phyloP scores from a whole-genome alignment of 2,888 invertebrate genomes.

The Pegoplata infirma region DNA sequence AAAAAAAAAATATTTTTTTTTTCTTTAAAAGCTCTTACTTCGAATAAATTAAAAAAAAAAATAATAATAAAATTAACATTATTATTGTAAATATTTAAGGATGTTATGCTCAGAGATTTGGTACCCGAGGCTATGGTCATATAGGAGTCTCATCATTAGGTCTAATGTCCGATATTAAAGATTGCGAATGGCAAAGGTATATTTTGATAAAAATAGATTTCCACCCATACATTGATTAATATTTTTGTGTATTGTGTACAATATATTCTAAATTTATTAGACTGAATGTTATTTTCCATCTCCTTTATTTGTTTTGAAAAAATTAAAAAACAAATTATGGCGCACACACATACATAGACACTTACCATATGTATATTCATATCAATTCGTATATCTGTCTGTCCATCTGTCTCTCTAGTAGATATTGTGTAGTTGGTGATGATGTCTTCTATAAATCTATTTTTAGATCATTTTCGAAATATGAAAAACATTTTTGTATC shows the following conservation, averaged over 20 bases:
- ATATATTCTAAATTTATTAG: too few relatives aligned
- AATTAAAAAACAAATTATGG: too few relatives aligned
- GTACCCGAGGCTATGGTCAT: slow-evolving; percentile 95
- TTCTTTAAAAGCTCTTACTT: background rate
- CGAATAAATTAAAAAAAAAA: background rate
- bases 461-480: slow-evolving; percentile 6
- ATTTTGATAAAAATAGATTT: slow-evolving; percentile 2
- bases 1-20: background rate
- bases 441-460: slow-evolving; percentile 27
- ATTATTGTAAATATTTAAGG: slow-evolving; percentile 79
- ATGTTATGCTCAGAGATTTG: slow-evolving; percentile 97
- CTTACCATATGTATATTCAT: background rate
- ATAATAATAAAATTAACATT: background rate
- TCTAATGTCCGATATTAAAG: slow-evolving; percentile 90
- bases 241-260: background rate
- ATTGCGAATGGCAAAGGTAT: slow-evolving; percentile 87
- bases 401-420: background rate
- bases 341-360: background rate
- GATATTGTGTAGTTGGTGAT: background rate
- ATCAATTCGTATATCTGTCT: background rate
- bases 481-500: too few relatives aligned
- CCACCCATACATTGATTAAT: background rate
- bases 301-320: too few relatives aligned
- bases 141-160: slow-evolving; percentile 91
- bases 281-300: too few relatives aligned